phyloP scores from a whole-genome alignment of 2,113 vertebrate genomes.

The Dinomys branickii region DNA sequence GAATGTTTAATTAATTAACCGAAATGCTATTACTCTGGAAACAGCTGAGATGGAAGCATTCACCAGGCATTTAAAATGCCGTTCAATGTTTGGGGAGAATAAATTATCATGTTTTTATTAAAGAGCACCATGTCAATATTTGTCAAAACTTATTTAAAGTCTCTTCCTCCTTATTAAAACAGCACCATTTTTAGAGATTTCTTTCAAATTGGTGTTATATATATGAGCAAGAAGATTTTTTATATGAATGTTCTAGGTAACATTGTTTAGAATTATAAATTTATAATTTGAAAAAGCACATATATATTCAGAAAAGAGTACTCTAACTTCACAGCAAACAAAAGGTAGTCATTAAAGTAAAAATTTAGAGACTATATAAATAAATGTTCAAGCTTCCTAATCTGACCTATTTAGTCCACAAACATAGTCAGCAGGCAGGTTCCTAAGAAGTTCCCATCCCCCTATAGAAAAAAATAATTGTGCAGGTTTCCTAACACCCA shows the following conservation, averaged over 20 bases:
- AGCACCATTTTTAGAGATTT: not conserved
- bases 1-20: constrained; percentile 69
- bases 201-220: not conserved
- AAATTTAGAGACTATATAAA: not conserved
- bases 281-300: not conserved
- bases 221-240: not conserved
- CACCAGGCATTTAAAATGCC: constrained; percentile 45
- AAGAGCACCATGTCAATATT: not conserved
- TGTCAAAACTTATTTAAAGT: constrained; percentile 28
- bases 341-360: not conserved
- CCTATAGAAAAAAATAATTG: not conserved
- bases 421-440: not conserved
- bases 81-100: not conserved
- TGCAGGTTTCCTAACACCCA: not conserved
- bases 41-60: not conserved
- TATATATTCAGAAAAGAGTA: not conserved
- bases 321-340: not conserved
- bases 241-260: not conserved
- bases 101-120: constrained; percentile 37
- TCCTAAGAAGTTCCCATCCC: not conserved
- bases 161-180: not conserved
- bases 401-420: not conserved
- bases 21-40: constrained; percentile 5
- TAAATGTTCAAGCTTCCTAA: not conserved
- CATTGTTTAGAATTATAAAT: not conserved